phyloP scores from a whole-genome alignment of 2,113 vertebrate species.

The Tachysurus vachellii region DNA sequence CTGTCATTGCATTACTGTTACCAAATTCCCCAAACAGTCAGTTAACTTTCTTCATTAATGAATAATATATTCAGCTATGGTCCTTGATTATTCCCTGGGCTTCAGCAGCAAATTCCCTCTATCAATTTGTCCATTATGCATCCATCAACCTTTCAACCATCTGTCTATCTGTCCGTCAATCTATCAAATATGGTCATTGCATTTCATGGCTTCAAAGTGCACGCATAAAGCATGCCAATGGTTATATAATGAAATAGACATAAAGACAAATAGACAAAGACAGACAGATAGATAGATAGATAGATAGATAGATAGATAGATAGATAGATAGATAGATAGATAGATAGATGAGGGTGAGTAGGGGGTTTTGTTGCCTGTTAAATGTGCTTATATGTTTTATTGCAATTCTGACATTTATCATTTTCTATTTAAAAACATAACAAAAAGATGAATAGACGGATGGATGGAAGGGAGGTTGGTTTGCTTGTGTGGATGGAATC shows the following conservation, averaged over 20 bases:
- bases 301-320: not conserved
- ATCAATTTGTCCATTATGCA: conserved; percentile 14
- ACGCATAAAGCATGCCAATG: not conserved
- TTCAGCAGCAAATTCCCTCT: conserved; percentile 44
- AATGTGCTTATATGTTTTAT: not conserved
- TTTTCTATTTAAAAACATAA: not conserved
- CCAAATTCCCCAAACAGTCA: conserved; percentile 20
- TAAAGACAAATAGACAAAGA: too few species aligned
- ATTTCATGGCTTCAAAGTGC: not conserved
- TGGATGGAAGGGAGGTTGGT: too few species aligned
- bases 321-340: not conserved
- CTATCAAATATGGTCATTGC: not conserved
- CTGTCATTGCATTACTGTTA: not conserved
- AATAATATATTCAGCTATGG: not conserved
- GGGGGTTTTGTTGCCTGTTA: not conserved
- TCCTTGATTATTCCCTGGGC: conserved; percentile 17
- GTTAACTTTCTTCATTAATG: conserved; percentile 18
- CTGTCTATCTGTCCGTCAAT: conserved; percentile 7
- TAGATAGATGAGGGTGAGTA: too few species aligned
- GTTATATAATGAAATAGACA: not conserved
- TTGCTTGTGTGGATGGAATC: not conserved
- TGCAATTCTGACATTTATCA: not conserved
- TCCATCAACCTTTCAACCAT: not conserved
- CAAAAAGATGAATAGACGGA: not conserved
- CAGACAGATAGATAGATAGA: too few species aligned